phyloP scores from a whole-genome alignment of 2,113 vertebrate species.

The Cyanoramphus novaezelandiae region DNA sequence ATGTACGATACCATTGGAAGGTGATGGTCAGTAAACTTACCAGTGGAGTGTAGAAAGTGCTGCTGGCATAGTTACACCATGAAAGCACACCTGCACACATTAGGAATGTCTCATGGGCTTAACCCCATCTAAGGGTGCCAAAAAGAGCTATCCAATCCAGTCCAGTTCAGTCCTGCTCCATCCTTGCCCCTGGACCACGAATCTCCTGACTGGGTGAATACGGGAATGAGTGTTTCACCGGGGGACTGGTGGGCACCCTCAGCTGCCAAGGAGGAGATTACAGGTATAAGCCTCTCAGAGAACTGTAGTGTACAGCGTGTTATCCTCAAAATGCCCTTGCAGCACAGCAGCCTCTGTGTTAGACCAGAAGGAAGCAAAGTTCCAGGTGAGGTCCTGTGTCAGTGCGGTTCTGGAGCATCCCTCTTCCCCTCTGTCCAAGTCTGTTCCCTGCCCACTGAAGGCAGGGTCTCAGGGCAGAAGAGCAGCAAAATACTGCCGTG shows the following conservation, averaged over 20 bases:
- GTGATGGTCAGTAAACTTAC: not conserved
- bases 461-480: not conserved
- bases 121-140: not conserved
- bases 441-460: not conserved
- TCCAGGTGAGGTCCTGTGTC: not conserved
- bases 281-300: not conserved
- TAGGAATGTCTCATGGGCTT: not conserved
- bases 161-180: not conserved
- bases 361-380: not conserved
- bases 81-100: accelerated
- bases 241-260: not conserved
- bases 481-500: accelerated
- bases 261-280: not conserved
- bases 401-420: not conserved
- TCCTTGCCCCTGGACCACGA: not conserved
- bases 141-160: not conserved
- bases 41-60: not conserved
- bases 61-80: not conserved
- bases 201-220: not conserved
- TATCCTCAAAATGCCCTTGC: not conserved
- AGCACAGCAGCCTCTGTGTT: not conserved
- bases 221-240: not conserved
- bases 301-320: not conserved
- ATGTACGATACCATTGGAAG: accelerated
- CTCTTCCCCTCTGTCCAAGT: not conserved